These are phyloP conservation scores for Semnornis frantzii DNA, from an alignment of 2,113 vertebrate species.

Conservation along the genomic window DNA sequence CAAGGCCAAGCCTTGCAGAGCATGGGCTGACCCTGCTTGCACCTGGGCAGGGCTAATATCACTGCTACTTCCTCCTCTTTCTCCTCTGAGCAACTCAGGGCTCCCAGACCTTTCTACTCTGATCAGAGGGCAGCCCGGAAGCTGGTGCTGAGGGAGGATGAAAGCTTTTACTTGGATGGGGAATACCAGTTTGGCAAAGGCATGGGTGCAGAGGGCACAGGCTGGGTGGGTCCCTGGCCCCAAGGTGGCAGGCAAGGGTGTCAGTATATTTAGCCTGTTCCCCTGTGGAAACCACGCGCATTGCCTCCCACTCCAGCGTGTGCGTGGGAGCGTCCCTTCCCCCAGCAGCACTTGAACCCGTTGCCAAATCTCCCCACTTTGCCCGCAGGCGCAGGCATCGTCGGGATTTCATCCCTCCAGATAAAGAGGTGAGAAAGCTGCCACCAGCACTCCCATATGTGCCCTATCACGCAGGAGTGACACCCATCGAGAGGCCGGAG, in stretches of 20 bases:
- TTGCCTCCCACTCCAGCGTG: neutral
- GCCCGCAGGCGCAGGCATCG: constrained; percentile 10
- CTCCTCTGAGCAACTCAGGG: neutral
- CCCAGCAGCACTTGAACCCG: constrained; percentile 35
- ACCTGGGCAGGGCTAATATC: neutral
- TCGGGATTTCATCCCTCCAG: neutral
- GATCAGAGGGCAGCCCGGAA: constrained; percentile 7
- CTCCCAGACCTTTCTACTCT: constrained; percentile 10
- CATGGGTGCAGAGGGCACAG: fast-evolving
- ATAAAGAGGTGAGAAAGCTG: neutral
- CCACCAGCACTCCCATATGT: neutral
- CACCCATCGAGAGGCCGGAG: neutral
- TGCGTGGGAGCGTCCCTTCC: constrained; percentile 56
- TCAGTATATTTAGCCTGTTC: neutral
- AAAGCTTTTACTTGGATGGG: neutral
- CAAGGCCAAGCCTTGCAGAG: neutral
- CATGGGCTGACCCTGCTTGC: neutral
- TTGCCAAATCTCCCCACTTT: constrained; percentile 59
- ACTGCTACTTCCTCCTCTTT: neutral
- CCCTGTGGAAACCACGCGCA: neutral
- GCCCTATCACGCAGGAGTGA: neutral
- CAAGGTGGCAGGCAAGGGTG: neutral
- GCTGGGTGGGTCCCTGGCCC: neutral
- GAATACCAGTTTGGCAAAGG: neutral
- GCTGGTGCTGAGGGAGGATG: neutral